Conservation (phyloP, 2,797 vertebrate species). For the Rhinella marina region DNA sequence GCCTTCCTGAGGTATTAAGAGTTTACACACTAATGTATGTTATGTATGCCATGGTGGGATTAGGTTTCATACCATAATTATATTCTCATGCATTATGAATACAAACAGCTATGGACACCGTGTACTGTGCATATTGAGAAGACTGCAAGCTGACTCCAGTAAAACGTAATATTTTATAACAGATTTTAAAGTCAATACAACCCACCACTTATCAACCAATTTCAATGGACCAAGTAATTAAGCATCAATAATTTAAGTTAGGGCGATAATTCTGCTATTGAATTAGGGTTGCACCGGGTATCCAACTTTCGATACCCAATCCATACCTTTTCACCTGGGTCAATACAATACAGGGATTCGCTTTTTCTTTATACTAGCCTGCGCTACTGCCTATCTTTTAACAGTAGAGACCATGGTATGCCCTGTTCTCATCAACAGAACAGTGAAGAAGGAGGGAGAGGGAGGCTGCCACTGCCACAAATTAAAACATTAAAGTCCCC, state of each 20-base stretch:
- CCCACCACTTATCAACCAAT: neutral
- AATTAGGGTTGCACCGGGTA: neutral
- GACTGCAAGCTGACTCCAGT: neutral
- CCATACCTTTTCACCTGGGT: no score
- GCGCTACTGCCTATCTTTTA: no score
- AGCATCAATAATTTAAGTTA: neutral
- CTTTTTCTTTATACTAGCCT: no score
- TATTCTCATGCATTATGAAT: constrained; percentile 23
- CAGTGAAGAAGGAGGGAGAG: no score
- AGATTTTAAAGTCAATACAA: neutral
- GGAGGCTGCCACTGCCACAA: no score
- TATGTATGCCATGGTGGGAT: constrained; percentile 2
- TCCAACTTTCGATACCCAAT: no score
- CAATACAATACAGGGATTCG: no score
- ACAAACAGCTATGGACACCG: neutral
- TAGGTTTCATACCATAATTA: neutral
- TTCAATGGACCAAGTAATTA: neutral
- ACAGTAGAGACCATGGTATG: no score
- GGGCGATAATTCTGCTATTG: neutral
- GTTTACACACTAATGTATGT: constrained; percentile 4
- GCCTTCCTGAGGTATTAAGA: neutral
- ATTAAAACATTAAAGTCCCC: no score
- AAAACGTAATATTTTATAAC: neutral
- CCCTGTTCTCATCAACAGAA: no score
- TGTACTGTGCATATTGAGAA: neutral